Base-by-base conservation (phyloP, 2,113 vertebrate species). In the Clupea harengus region DNA sequence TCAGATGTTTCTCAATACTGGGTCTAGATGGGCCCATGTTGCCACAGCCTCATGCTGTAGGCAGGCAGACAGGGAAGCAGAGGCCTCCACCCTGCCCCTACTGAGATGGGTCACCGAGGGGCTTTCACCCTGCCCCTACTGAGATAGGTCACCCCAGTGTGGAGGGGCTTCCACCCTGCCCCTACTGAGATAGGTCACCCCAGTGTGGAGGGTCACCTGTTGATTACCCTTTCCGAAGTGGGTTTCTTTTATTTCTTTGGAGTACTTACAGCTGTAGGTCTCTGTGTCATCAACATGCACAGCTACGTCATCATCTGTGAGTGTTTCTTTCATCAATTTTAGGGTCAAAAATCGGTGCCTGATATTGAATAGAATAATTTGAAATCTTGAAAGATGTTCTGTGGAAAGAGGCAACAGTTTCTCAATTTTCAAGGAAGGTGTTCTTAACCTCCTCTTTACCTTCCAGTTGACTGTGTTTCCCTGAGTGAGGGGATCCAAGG, bases 1-100 rank as follows among this genome's bases (percentile, higher is more conserved):
- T 86, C 52, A 3, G 64, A 85, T 90, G 75, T 45, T 82, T 45
- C 67, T 86, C 39, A 83, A 78, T 22, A 85, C 86, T 4, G 87
- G 89, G 39, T 88, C 85, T 85, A 88, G 67, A 9, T 86, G 86
- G 86, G 86, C 82, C 86, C 87, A 90, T 87, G 82, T 90, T 50
- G 84, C 84, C 32, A n/a, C 54, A 4, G 84, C 49, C 44, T 87
- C 8, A 11, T 89, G 83, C 64, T 83, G 64, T 22, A 89, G 81
- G 81, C 83, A 64, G 22, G 2, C 82, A 44, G 83, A 87, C 0
- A 88, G 17, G 0, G 82, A 86, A 82, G 87, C 82, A 86, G 87
- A 88, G 13, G 67, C 75, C 82, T 90, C 64, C 60, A 88, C 80
- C n/a, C 47, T 81, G n/a, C 54, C 72, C 45, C 81, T 75, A 86